phyloP scores from a whole-genome alignment of 2,888 invertebrate genomes.

The Catocala fraxini region DNA sequence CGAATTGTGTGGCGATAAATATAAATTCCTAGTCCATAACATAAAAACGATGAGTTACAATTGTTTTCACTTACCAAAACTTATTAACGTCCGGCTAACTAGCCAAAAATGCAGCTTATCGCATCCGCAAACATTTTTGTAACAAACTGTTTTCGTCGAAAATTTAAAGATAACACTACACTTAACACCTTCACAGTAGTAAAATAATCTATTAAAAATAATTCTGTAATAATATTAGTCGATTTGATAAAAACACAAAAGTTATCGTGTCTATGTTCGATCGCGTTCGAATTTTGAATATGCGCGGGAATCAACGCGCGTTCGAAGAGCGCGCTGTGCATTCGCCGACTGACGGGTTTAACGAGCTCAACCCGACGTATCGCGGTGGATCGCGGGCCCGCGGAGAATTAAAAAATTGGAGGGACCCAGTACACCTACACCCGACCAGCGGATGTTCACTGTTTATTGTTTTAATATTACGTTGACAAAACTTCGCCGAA shows the following conservation, averaged over 20 bases:
- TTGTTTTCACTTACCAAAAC: slow-evolving; percentile 44
- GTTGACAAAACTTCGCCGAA: slow-evolving; percentile 30
- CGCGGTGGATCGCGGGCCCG: slow-evolving; percentile 20
- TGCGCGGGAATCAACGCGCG: slow-evolving; percentile 59
- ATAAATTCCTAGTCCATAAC: too few species aligned
- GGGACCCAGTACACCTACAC: slow-evolving; percentile 53
- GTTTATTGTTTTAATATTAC: slow-evolving; percentile 53
- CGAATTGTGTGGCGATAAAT: too few species aligned
- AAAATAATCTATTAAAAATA: slow-evolving; percentile 32
- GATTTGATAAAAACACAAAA: slow-evolving; percentile 36
- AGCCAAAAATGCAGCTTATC: slow-evolving; percentile 46
- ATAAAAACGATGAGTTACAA: too few species aligned
- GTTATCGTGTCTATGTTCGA: slow-evolving; percentile 61
- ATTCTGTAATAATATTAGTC: slow-evolving; percentile 25
- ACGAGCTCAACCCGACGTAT: slow-evolving; percentile 41
- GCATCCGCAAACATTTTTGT: slow-evolving; percentile 44
- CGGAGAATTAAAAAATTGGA: slow-evolving; percentile 60
- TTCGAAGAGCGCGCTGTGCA: slow-evolving; percentile 61
- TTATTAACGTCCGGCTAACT: slow-evolving; percentile 24
- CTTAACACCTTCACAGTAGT: slow-evolving; percentile 44
- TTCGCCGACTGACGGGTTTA: slow-evolving; percentile 60
- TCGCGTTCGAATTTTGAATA: slow-evolving; percentile 60
- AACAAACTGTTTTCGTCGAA: slow-evolving; percentile 21
- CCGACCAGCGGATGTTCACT: slow-evolving; percentile 56
- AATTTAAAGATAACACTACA: slow-evolving; percentile 43